Base-by-base conservation (phyloP, 2,888 invertebrate species). In the Deilephila porcellus region DNA sequence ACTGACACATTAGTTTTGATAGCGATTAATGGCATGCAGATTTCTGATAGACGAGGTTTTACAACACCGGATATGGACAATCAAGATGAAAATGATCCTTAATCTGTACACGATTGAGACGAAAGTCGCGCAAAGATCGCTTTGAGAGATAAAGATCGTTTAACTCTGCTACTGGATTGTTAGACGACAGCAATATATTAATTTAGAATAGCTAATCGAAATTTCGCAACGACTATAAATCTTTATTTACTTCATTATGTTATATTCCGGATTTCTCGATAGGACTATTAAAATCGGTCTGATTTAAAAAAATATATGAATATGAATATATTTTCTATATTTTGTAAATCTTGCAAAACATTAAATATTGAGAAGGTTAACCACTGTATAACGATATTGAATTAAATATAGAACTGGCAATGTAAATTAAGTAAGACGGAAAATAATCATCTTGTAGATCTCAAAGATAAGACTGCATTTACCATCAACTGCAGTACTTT, bases 11-110 rank as follows among this genome's bases (percentile, higher is more conserved):
- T 78, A 78, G 72, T 75, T 78, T 74, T 78, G 78, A 71, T 77
- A 75, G 67, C 75, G 70, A 83, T 84, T 80, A 80, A 82, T 83
- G 80, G 80, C 73, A 77, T 78, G 72, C 71, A 70, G 71, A 73
- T 71, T 45, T 29, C 63, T 60, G 63, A 62, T 71, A 75, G 76
- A 71, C 71, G 71, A 79, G 82, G 81, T 75, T 72, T 76, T 76
- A 64, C 77, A 71, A 70, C 77, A 78, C 79, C 71, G 75, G 75
- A 78, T 77, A 59, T 73, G 74, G 75, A 79, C 77, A 56, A 20
- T 3, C 72, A 60, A 45, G 8, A 19, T 37, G 25, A 63, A 19
- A 73, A 59, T 52, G 25, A 25, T 25, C 17, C 67, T 67, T 25
- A 67, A 14, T 3, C 14, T 52, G 11, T 25, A 52, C 14, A 45